Evolutionary conservation across 2,888 invertebrate species (phyloP), one percentile per base, ranked within the genome.

Genomic region (Mycalesis mineus): DNA sequence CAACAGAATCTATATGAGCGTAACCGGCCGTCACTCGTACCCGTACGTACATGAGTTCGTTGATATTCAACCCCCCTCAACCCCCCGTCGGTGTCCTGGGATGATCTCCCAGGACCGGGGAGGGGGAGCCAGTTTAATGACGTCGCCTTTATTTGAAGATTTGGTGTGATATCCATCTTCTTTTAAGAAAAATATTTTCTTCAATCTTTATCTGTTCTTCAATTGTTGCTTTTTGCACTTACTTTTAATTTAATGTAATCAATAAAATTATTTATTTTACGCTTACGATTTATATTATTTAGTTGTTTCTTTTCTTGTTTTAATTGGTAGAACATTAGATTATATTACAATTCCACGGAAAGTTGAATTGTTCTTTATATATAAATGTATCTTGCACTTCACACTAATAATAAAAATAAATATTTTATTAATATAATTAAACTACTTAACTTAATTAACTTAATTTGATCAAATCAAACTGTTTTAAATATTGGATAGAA

Each of bases 1-100:
- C 75, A 88, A 88, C 88, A 88, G 75, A 76, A 77, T 76, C 71
- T 81, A 80, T 78, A 82, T 78, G 79, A 72, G 68, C 70, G 77
- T 78, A 77, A 75, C 66, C 80, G 80, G 75, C 80, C 84, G 80
- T 80, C 84, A 82, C 80, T 80, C 84, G 41, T n/a, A 14, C 33
- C 80, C 84, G 41, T 42, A 42, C 51, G 75, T 74, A 79, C 82
- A 83, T 81, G 87, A 84, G 88, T 86, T 86, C 88, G 88, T 88
- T 87, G 85, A 88, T 87, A 84, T 83, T 80, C 82, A 64, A 72
- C 82, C 78, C 71, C 73, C 68, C 63, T 65, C 64, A 67, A 67
- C 67, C 65, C 66, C 58, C 61, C 62, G 60, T 56, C 67, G 62
- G 61, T 60, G 52, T 68, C 75, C 76, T 69, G 66, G 80, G 80